A percentile compares a stretch with the other conserved stretches of the same genome.
These are phyloP conservation scores for Corbicula japonica DNA, from an alignment of 2,888 invertebrate species.

Conservation along the genomic window DNA sequence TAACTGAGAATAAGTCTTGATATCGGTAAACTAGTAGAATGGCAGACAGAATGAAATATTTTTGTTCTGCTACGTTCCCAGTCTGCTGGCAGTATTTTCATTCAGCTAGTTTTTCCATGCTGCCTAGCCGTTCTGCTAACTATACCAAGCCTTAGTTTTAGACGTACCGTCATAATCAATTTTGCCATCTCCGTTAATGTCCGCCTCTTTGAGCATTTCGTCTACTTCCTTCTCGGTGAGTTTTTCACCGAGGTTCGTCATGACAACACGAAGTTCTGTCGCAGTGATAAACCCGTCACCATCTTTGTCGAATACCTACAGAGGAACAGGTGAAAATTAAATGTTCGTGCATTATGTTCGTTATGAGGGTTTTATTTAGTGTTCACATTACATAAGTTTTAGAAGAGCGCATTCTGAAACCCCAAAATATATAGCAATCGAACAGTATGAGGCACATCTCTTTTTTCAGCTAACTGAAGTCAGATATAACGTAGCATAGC, in stretches of 20 bases:
- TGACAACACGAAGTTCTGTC: constrained; percentile 45
- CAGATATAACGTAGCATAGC: no score
- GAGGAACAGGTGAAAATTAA: neutral
- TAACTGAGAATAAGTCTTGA: no score
- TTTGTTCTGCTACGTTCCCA: no score
- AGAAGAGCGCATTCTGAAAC: neutral
- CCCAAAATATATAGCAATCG: no score
- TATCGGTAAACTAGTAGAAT: no score
- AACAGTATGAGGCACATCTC: no score
- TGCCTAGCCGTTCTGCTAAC: neutral
- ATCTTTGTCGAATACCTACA: constrained; percentile 57
- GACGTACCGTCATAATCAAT: constrained; percentile 54
- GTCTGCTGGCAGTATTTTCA: no score
- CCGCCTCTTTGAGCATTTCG: constrained; percentile 57
- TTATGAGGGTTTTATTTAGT: neutral
- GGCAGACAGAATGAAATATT: no score
- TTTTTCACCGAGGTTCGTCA: constrained; percentile 58
- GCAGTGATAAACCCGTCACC: constrained; percentile 58
- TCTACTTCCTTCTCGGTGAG: constrained; percentile 53
- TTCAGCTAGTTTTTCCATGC: neutral
- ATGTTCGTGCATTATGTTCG: neutral
- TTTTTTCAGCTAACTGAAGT: no score
- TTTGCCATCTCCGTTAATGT: constrained; percentile 50
- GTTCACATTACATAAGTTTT: neutral
- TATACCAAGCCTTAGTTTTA: neutral